Evolutionary conservation across 2,113 vertebrate genomes (phyloP).

Genomic region (Cranoglanis bouderius): DNA sequence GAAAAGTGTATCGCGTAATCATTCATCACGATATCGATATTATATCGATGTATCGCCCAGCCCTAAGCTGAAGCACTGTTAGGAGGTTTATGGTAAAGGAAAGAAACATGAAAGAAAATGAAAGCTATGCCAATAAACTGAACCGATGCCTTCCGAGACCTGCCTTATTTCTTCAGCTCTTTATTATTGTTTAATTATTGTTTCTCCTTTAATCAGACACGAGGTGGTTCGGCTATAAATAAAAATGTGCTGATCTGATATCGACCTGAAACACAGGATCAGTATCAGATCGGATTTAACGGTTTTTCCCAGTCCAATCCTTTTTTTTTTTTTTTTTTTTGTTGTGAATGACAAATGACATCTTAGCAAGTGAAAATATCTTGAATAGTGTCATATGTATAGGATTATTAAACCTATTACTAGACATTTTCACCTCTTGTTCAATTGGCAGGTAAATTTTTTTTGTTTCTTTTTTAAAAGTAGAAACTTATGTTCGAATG

Average conservation of each 20-base stretch:
- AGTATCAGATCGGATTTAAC: background rate
- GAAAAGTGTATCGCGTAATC: too few species aligned
- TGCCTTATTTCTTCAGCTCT: background rate
- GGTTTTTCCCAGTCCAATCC: too few species aligned
- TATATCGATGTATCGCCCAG: too few species aligned
- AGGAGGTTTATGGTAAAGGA: background rate
- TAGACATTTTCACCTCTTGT: too few species aligned
- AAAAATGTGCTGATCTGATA: background rate
- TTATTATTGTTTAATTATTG: background rate
- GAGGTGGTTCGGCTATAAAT: background rate
- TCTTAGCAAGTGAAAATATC: background rate
- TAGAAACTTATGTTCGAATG: too few species aligned
- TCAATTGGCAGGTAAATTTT: too few species aligned
- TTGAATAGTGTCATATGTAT: background rate
- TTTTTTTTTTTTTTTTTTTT: too few species aligned
- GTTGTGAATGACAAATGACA: background rate
- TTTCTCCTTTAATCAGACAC: background rate
- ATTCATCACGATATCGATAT: too few species aligned
- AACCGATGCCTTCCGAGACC: slow-evolving; percentile 1
- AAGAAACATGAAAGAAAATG: background rate
- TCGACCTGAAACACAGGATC: background rate
- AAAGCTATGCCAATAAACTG: slow-evolving; percentile 31
- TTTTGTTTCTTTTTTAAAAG: too few species aligned
- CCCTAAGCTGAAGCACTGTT: background rate
- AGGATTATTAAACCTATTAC: too few species aligned